Base-by-base conservation (phyloP, 1,140 invertebrate species). In the Ctenoplectra terminalis region DNA sequence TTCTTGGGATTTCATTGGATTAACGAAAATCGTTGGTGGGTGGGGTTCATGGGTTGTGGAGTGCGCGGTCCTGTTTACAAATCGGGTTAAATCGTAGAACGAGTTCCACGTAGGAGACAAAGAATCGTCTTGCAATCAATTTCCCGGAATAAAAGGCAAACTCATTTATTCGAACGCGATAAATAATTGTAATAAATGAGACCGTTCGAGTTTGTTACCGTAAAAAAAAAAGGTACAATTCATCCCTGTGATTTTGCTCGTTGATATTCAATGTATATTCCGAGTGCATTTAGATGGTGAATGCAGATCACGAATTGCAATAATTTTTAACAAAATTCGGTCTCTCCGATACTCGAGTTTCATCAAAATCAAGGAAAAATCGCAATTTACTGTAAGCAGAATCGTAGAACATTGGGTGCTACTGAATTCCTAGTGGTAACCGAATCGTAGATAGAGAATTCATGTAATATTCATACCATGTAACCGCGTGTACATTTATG, bases 401-500 rank as follows among this genome's bases (percentile, higher is more conserved):
- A 67, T 20, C 15, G 26, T 29, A 58, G 56, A 58, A 58, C 15
- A 23, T 58, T 29, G 56, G 29, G 26, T 26, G 26, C 9, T 31
- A 15, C 17, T 67, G 26, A 48, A 26, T 66, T 46, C 23, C 8
- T 1, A 1, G 8, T 3, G n/a, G 26, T 66, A 66, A 66, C 13
- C n/a, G 34, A 0, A 2, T 8, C 2, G 40, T 20, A 20, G 15
- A 66, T 31, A 8, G 15, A 20, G 26, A 34, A 11, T 67, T 29
- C 64, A 67, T 48, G 43, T 23, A 46, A 48, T 67, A 67, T 67
- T 67, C 64, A 48, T 31, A 48, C n/a, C 6, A 11, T 29, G 43
- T 48, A 67, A 67, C 43, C 9, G 26, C 17, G 20, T 20, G 43
- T 48, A 20, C 15, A n/a, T 23, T 6, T n/a, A 23, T 23, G 7